Conservation (phyloP, 2,797 vertebrate species). For the Argyrosomus regius region DNA sequence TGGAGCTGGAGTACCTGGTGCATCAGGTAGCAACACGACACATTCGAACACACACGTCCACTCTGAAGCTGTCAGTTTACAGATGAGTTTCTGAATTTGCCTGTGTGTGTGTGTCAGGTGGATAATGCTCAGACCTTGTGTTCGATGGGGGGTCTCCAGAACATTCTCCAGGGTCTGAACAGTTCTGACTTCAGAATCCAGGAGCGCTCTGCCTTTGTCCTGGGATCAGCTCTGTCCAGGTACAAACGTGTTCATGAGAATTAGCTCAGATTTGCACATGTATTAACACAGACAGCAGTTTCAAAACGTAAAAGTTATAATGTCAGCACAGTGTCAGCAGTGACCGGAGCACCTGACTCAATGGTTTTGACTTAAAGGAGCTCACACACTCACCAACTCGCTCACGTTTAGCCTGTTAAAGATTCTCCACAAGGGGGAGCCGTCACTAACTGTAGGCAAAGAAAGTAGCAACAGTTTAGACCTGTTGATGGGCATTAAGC, state of each 20-base stretch:
- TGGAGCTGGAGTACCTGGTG: conserved; percentile 95
- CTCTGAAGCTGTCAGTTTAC: neutral
- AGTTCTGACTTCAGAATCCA: conserved; percentile 88
- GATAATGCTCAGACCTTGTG: conserved; percentile 91
- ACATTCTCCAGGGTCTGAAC: conserved; percentile 90
- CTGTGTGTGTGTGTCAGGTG: conserved; percentile 82
- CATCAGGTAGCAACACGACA: conserved; percentile 88
- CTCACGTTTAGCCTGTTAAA: no score
- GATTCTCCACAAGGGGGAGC: no score
- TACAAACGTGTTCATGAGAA: conserved; percentile 49
- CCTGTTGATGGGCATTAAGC: no score
- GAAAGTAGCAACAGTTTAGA: no score
- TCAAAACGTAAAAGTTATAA: no score
- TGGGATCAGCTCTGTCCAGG: conserved; percentile 94
- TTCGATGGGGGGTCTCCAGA: conserved; percentile 89
- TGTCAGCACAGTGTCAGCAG: no score
- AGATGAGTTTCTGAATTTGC: neutral
- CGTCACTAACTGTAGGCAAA: no score
- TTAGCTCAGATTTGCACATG: neutral
- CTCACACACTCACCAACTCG: no score
- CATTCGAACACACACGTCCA: neutral
- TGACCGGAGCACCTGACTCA: no score
- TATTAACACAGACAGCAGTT: no score
- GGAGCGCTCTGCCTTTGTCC: conserved; percentile 91
- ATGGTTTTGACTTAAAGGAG: no score